Evolutionary conservation across 2,888 invertebrate species (phyloP), one percentile per base, ranked within the genome.

Genomic region (Apeira syringaria): DNA sequence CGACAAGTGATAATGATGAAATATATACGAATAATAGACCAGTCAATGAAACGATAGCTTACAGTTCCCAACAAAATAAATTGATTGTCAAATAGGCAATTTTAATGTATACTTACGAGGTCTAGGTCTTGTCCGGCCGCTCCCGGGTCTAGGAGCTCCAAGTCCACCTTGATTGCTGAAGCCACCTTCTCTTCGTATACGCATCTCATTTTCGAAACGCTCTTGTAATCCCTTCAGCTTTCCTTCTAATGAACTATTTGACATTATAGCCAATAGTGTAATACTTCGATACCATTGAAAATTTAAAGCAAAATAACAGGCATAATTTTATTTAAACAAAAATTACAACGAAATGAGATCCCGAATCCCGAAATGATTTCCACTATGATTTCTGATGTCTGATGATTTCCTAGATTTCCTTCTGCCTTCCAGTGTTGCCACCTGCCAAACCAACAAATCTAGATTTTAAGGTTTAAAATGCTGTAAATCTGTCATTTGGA

Each of bases 191-290:
- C 93, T 90, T 91, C 93, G 76, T 92, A 93, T 83, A 81, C 85
- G 87, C 80, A 82, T 77, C 78, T 86, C 87, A 75, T 86, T 86
- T 80, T 93, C 93, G 63, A 97, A 91, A 68, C 95, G 92, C 77
- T 94, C 94, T 85, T 97, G 94, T 83, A 97, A 91, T 74, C 94
- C 94, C 86, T 95, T 93, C 75, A 97, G 92, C 92, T 94, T 96
- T 71, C 94, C 94, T 81, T 94, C 94, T 78, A 94, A 91, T 72
- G 93, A 91, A 80, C 92, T 92, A 90, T 93, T 92, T 84, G 94
- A 94, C 94, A 94, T 94, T 77, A 63, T 86, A 71, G 58, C 59
- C 63, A 74, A 53, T 59, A 67, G 59, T 68, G 60, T 64, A 64
- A 15, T 15, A 15, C 15, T n/a, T 3, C 15, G 15, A 54, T 60